Conservation (phyloP, 1,140 invertebrate genomes). For the Anoplolepis gracilipes region DNA sequence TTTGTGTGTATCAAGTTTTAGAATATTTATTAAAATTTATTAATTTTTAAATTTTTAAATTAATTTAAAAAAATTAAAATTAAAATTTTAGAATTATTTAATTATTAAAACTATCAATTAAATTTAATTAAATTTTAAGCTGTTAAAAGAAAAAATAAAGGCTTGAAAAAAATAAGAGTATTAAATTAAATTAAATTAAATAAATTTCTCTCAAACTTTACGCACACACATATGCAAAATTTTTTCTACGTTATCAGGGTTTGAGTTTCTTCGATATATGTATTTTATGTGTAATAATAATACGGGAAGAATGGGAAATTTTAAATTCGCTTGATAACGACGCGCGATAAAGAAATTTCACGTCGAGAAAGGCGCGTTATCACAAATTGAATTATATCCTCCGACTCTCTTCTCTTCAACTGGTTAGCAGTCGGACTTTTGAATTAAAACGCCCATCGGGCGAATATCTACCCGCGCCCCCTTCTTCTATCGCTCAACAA, state of each 20-base stretch:
- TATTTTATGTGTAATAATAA: background rate
- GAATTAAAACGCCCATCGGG: slow-evolving; percentile 71
- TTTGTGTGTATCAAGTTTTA: background rate
- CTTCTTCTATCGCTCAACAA: slow-evolving; percentile 80
- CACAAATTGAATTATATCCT: slow-evolving; percentile 43
- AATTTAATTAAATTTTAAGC: too few relatives aligned
- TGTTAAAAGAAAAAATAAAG: background rate
- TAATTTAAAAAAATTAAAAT: too few relatives aligned
- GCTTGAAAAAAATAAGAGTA: background rate
- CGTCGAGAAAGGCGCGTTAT: background rate
- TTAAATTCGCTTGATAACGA: slow-evolving; percentile 27
- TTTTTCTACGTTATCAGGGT: background rate
- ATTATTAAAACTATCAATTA: too few relatives aligned
- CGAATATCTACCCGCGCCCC: slow-evolving; percentile 29
- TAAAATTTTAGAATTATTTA: too few relatives aligned
- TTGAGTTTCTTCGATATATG: background rate
- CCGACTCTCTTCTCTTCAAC: slow-evolving; percentile 31
- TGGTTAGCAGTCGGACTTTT: slow-evolving; percentile 64
- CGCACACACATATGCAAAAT: background rate
- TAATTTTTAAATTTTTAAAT: too few relatives aligned
- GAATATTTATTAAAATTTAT: too few relatives aligned
- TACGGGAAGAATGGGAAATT: background rate
- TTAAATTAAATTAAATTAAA: background rate
- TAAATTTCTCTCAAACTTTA: background rate
- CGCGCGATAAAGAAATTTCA: slow-evolving; percentile 32